Percentiles rank a stretch among this genome's conserved stretches.
phyloP scores from a whole-genome alignment of 2,797 vertebrate species.

The Thaleichthys pacificus region DNA sequence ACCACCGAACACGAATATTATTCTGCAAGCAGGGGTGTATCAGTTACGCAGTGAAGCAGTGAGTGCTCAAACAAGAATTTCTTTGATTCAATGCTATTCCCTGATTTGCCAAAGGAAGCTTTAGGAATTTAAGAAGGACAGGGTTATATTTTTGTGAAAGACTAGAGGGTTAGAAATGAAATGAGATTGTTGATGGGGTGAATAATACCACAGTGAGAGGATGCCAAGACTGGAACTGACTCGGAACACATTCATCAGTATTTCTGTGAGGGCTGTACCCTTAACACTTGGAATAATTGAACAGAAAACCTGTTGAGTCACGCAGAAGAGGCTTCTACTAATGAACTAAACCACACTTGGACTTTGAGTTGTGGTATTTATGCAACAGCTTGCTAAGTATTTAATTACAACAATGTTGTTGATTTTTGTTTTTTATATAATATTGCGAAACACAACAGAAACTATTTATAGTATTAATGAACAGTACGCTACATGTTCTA shows the following conservation, averaged over 20 bases:
- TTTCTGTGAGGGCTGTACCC: constrained; percentile 18
- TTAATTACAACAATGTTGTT: constrained; percentile 28
- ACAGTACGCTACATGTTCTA: too few relatives aligned
- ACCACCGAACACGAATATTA: not conserved
- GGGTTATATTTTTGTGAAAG: not conserved
- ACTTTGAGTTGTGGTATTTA: constrained; percentile 33
- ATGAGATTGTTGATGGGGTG: too few relatives aligned
- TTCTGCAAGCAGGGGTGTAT: not conserved
- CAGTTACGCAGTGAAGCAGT: constrained; percentile 11
- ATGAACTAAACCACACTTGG: constrained; percentile 22
- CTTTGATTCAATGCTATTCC: not conserved
- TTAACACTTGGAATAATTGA: constrained; percentile 24
- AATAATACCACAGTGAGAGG: too few relatives aligned
- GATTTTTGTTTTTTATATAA: too few relatives aligned
- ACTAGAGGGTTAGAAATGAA: not conserved
- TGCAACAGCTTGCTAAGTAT: constrained; percentile 22
- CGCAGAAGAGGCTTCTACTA: constrained; percentile 19
- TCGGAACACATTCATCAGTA: not conserved
- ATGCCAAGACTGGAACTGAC: too few relatives aligned
- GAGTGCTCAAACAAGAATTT: not conserved
- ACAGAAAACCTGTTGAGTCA: constrained; percentile 18
- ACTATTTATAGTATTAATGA: too few relatives aligned
- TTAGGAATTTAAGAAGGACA: not conserved
- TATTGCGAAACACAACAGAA: too few relatives aligned
- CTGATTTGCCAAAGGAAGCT: not conserved